Evolutionary conservation across 2,797 vertebrate genomes (phyloP), one percentile per base, ranked within the genome.

Genomic region (Brachymystax lenok): DNA sequence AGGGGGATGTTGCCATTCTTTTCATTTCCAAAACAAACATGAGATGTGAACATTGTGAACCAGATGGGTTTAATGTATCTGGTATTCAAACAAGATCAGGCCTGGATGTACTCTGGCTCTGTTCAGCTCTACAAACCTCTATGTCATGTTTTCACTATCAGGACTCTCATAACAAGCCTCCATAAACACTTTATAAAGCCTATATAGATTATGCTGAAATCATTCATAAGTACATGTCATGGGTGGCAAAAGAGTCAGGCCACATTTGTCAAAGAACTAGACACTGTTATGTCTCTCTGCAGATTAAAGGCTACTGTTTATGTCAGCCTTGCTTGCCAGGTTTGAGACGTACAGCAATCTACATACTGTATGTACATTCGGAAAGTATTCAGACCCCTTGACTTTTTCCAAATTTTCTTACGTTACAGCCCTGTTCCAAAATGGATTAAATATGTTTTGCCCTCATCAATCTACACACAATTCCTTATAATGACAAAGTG

Each of bases 1-100:
- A 10, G 17, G 69, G 61, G 35, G 40, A 6, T 28, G 70, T 56
- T 61, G n/a, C 63, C 59, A 16, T 33, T 72, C 67, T 71, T 46
- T 63, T 24, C 17, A n/a, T 71, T 86, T 79, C 59, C 50, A 74
- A 79, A 75, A 74, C 21, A 81, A 85, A 84, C 73, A 71, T 10
- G 69, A 24, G 21, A n/a, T 35, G 71, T 4, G 56, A 79, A 52
- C 76, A 67, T n/a, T 69, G 28, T 16, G 17, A 81, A 70, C 30
- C 64, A 73, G 83, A 82, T 75, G 28, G 74, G 68, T 73, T 61
- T 74, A 12, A 82, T 84, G 75, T 75, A 52, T 70, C 52, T 21
- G n/a, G 61, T 70, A 46, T 75, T 80, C 78, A 30, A 64, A 71
- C 73, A 69, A 78, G 21, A 59, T 61, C 71, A 78, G 13, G 7